phyloP scores from a whole-genome alignment of 2,888 invertebrate genomes.

The Lycophotia porphyrea region DNA sequence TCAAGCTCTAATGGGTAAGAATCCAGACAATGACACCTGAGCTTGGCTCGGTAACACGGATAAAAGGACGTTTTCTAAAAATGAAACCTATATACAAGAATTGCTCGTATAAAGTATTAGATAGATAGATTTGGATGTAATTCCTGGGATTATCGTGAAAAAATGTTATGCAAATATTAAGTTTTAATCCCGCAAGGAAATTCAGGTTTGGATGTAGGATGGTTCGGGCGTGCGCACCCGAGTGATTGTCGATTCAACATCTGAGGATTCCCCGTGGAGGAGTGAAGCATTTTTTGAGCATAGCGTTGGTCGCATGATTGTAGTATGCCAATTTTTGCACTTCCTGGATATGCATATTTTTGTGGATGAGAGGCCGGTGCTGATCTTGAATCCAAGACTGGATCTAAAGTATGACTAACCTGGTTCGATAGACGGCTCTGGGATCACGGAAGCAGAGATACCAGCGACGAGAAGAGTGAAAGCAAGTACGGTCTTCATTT shows the following conservation, averaged over 20 bases:
- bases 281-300: neutral
- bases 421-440: neutral
- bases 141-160: neutral
- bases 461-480: conserved; percentile 72
- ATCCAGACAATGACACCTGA: no score
- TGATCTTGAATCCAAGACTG: neutral
- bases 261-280: no score
- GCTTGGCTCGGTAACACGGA: no score
- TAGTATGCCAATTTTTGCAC: neutral
- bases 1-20: no score
- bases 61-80: no score
- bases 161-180: no score
- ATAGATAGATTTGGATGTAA: no score
- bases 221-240: neutral
- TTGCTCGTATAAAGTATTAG: no score
- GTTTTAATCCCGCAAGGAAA: no score
- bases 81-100: no score
- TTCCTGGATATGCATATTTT: neutral
- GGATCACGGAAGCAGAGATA: conserved; percentile 61
- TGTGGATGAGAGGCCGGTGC: no score
- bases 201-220: neutral
- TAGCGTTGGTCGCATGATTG: neutral
- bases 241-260: neutral
- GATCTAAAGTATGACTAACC: conserved; percentile 5
- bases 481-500: conserved; percentile 73